These are phyloP conservation scores for Argyrosomus japonicus DNA, from an alignment of 2,113 vertebrate genomes.

Conservation along the genomic window DNA sequence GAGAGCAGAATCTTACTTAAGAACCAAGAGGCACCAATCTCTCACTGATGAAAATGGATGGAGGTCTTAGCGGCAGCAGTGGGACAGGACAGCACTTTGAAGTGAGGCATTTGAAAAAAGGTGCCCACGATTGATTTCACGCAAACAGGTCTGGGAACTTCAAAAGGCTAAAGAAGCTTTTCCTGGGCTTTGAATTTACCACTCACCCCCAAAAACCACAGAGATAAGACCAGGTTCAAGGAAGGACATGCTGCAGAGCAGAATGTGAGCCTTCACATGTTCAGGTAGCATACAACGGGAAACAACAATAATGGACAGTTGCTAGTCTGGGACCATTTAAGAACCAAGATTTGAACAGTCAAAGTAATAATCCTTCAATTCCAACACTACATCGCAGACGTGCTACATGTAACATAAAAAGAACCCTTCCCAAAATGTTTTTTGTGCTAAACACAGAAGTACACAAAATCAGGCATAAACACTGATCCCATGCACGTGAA, in stretches of 20 bases:
- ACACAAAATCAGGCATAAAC: conserved; percentile 26
- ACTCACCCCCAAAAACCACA: conserved; percentile 55
- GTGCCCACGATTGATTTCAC: conserved; percentile 79
- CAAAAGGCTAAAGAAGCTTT: conserved; percentile 78
- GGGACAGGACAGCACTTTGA: conserved; percentile 76
- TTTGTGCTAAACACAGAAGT: conserved; percentile 6
- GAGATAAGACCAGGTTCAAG: conserved; percentile 65
- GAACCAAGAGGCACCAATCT: conserved; percentile 59
- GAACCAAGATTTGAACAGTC: neutral
- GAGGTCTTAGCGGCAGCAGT: conserved; percentile 48
- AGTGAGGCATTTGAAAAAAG: conserved; percentile 73
- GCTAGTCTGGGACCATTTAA: conserved; percentile 6
- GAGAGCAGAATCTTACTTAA: conserved; percentile 62
- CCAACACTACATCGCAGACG: neutral
- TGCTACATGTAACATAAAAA: neutral
- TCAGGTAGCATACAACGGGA: conserved; percentile 10
- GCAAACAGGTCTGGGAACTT: conserved; percentile 79
- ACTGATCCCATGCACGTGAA: neutral
- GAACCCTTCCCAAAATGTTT: neutral
- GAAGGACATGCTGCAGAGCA: conserved; percentile 56
- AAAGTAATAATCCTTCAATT: neutral
- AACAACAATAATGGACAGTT: conserved; percentile 16
- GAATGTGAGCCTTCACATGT: conserved; percentile 33
- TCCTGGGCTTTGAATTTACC: conserved; percentile 74
- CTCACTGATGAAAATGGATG: conserved; percentile 65